A percentile compares a stretch with the other conserved stretches of the same genome.
phyloP scores from a whole-genome alignment of 2,113 vertebrate genomes.

The Corynorhinus townsendii region DNA sequence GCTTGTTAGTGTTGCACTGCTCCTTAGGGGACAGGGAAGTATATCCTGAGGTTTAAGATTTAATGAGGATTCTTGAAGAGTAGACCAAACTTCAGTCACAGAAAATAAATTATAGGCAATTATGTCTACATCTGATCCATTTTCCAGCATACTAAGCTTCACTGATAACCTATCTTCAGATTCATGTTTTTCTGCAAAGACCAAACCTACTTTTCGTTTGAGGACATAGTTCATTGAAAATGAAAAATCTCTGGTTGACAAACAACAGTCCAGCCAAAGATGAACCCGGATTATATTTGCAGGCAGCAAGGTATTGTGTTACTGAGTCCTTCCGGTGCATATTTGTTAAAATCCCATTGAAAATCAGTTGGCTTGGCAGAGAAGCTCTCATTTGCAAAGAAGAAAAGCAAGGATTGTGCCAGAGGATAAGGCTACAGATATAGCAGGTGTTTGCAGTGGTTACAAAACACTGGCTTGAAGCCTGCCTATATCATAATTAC shows the following conservation, averaged over 20 bases:
- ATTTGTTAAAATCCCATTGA: conserved; percentile 53
- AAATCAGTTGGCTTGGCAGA: conserved; percentile 56
- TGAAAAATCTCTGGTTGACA: conserved; percentile 52
- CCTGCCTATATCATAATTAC: neutral
- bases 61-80: conserved; percentile 56
- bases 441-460: conserved; percentile 47
- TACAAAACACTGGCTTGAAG: neutral
- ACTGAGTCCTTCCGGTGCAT: conserved; percentile 34
- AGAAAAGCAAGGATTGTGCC: conserved; percentile 42
- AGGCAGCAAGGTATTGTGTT: conserved; percentile 45
- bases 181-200: conserved; percentile 12
- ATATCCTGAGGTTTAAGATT: conserved; percentile 31
- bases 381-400: conserved; percentile 62
- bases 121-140: conserved; percentile 40
- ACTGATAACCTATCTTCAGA: conserved; percentile 29
- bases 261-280: conserved; percentile 33
- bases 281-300: conserved; percentile 55
- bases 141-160: conserved; percentile 37
- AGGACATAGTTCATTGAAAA: conserved; percentile 12
- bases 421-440: neutral
- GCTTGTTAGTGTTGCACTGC: neutral
- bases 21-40: neutral
- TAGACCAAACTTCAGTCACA: conserved; percentile 24
- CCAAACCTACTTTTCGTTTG: conserved; percentile 23
- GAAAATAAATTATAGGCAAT: conserved; percentile 57